These are phyloP conservation scores for Dermochelys coriacea DNA, from an alignment of 2,797 vertebrate species.

Conservation along the genomic window DNA sequence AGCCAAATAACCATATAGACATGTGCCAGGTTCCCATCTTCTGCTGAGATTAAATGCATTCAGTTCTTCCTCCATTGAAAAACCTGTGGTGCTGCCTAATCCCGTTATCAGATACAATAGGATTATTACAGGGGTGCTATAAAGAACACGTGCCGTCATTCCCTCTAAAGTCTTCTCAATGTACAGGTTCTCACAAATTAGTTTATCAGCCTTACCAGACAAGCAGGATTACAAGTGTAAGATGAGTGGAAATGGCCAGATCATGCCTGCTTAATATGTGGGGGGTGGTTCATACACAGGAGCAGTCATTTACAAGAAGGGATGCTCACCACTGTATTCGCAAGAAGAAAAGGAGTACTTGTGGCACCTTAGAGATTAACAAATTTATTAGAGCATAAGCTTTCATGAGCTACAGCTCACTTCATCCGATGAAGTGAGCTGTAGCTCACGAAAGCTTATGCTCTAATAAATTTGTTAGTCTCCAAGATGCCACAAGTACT, in stretches of 20 bases:
- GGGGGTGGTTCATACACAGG: rapidly evolving
- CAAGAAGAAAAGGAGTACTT: too few relatives aligned
- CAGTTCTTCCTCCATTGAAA: not conserved
- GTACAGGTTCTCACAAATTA: not conserved
- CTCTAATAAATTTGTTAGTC: too few relatives aligned
- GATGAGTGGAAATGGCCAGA: not conserved
- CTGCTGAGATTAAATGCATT: not conserved
- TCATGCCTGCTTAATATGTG: not conserved
- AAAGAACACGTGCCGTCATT: not conserved
- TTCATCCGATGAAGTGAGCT: too few relatives aligned
- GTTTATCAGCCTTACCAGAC: not conserved
- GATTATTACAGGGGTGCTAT: not conserved
- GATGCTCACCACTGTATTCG: rapidly evolving
- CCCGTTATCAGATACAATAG: not conserved
- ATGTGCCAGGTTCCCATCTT: not conserved
- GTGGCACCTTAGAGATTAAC: too few relatives aligned
- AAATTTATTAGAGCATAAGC: too few relatives aligned
- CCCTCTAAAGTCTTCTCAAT: not conserved
- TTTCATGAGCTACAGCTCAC: too few relatives aligned
- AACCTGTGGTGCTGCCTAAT: not conserved
- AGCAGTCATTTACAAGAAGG: not conserved
- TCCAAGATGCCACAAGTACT: too few relatives aligned
- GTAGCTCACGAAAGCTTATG: too few relatives aligned
- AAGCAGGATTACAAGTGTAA: not conserved
- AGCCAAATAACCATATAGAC: too few relatives aligned